These are phyloP conservation scores for Rhadinocentrus ornatus DNA, from an alignment of 2,797 vertebrate species.

Conservation along the genomic window DNA sequence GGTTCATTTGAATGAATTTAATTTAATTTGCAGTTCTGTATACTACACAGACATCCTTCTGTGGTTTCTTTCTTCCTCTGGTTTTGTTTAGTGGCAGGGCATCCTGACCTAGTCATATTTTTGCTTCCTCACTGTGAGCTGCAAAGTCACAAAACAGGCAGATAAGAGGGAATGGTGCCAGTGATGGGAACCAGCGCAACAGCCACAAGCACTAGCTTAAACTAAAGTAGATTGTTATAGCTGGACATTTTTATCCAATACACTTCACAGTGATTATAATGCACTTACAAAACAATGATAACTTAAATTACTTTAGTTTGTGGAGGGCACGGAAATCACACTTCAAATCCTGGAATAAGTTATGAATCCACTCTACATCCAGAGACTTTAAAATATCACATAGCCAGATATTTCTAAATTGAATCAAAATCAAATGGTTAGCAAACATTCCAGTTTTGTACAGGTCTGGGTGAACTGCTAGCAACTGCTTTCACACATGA, in stretches of 20 bases:
- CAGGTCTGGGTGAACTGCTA: too few relatives aligned
- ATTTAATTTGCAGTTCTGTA: neutral
- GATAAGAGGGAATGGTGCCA: conserved; percentile 4
- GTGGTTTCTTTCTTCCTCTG: neutral
- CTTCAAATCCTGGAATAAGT: too few relatives aligned
- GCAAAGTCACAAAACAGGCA: conserved; percentile 28
- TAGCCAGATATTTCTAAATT: too few relatives aligned
- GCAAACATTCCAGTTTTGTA: too few relatives aligned
- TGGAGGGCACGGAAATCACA: too few relatives aligned
- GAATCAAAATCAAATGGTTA: too few relatives aligned
- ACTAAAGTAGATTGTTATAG: conserved; percentile 17
- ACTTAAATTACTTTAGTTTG: neutral
- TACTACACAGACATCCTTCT: neutral
- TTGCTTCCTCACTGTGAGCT: conserved; percentile 10
- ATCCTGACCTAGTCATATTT: conserved; percentile 20
- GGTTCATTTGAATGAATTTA: conserved; percentile 17
- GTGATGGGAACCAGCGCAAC: neutral
- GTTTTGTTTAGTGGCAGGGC: conserved; percentile 14
- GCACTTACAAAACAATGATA: neutral
- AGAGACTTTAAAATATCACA: too few relatives aligned
- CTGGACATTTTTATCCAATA: conserved; percentile 13
- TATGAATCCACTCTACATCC: too few relatives aligned
- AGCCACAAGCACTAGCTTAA: conserved; percentile 8
- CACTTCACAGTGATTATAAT: neutral
- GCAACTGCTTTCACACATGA: too few relatives aligned